phyloP scores from a whole-genome alignment of 2,113 vertebrate genomes.

The Poeciliopsis turrubarensis region DNA sequence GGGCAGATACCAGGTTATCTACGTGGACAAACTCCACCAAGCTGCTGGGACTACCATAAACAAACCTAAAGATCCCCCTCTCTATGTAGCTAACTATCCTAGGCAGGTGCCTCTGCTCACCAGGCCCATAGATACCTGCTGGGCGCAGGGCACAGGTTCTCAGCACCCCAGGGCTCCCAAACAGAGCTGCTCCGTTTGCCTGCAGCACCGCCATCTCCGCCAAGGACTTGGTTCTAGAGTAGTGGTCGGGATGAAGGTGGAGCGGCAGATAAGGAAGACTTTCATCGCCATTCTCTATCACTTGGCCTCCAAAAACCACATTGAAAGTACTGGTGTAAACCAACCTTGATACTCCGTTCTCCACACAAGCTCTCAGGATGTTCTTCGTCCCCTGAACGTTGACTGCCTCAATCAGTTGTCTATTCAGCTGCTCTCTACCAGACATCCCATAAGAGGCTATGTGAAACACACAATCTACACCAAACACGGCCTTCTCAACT shows the following conservation, averaged over 20 bases:
- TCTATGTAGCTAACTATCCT: conserved; percentile 91
- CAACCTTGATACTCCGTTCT: conserved; percentile 79
- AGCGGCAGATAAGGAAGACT: conserved; percentile 92
- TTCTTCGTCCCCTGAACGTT: conserved; percentile 90
- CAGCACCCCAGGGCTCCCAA: conserved; percentile 66
- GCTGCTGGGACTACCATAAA: conserved; percentile 86
- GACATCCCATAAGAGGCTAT: conserved; percentile 95
- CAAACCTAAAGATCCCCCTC: conserved; percentile 88
- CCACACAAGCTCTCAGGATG: conserved; percentile 83
- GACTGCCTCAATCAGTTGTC: conserved; percentile 85
- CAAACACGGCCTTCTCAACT: conserved; percentile 79
- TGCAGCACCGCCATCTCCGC: conserved; percentile 91
- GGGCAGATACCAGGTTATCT: conserved; percentile 90
- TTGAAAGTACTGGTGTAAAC: conserved; percentile 97
- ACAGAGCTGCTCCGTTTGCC: conserved; percentile 80
- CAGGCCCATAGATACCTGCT: conserved; percentile 94
- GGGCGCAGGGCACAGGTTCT: conserved; percentile 89
- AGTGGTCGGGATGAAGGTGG: conserved; percentile 92
- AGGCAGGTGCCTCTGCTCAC: conserved; percentile 93
- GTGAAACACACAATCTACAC: conserved; percentile 89
- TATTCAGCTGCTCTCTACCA: conserved; percentile 90
- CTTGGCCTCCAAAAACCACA: conserved; percentile 91
- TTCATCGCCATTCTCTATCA: conserved; percentile 90
- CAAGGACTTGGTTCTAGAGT: conserved; percentile 91
- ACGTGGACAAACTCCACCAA: conserved; percentile 95